These are phyloP conservation scores for Gonioctena quinquepunctata DNA, from an alignment of 1,140 invertebrate genomes.

Conservation along the genomic window DNA sequence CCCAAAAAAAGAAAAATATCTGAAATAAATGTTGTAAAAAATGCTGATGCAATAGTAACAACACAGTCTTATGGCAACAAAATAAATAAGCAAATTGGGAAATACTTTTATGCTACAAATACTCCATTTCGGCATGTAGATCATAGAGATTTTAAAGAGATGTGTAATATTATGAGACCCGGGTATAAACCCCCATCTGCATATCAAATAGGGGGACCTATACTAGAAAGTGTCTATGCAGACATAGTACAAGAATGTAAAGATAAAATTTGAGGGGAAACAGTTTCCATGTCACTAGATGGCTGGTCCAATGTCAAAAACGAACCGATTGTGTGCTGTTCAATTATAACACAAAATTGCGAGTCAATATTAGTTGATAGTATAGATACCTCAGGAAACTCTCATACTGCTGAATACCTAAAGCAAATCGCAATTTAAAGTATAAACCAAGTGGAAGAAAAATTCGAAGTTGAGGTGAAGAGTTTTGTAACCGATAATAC, in stretches of 20 bases:
- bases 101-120: not conserved
- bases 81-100: not conserved
- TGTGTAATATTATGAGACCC: not conserved
- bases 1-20: too few relatives aligned
- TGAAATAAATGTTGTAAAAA: too few relatives aligned
- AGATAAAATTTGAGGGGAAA: not conserved
- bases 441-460: not conserved
- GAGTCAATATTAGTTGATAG: not conserved
- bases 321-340: not conserved
- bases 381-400: not conserved
- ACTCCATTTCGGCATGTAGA: slow-evolving; percentile 23
- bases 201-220: not conserved
- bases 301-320: not conserved
- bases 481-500: not conserved
- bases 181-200: not conserved
- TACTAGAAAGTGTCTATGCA: not conserved
- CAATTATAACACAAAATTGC: not conserved
- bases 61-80: too few relatives aligned
- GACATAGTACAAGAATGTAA: not conserved
- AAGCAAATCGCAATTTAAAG: not conserved
- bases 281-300: not conserved
- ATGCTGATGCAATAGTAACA: too few relatives aligned
- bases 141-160: not conserved
- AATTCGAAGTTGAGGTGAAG: not conserved
- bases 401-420: slow-evolving; percentile 1